Conservation (phyloP, 2,797 vertebrate species). For the Hydrolagus colliei region DNA sequence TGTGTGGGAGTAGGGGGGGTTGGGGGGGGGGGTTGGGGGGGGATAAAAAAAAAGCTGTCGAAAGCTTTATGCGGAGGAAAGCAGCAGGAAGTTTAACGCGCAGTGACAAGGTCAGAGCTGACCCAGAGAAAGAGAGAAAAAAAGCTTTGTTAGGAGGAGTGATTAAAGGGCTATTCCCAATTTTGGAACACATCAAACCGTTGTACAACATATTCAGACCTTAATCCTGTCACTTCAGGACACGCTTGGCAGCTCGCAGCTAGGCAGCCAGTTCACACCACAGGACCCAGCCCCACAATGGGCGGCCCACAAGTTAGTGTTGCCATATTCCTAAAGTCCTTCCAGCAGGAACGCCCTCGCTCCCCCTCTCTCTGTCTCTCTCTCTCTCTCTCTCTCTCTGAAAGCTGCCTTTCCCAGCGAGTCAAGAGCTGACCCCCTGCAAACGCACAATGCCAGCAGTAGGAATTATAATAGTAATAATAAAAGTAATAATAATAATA, state of each 20-base stretch:
- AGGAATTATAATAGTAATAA: too few relatives aligned
- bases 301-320: background rate
- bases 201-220: slow-evolving; percentile 81
- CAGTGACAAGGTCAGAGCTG: slow-evolving; percentile 92
- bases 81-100: slow-evolving; percentile 83
- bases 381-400: background rate
- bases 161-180: slow-evolving; percentile 86
- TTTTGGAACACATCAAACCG: slow-evolving; percentile 90
- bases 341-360: too few relatives aligned
- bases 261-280: background rate
- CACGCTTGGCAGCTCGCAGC: background rate
- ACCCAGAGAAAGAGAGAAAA: slow-evolving; percentile 57
- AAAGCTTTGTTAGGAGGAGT: slow-evolving; percentile 85
- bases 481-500: too few relatives aligned
- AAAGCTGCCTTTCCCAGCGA: background rate
- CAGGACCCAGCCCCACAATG: background rate
- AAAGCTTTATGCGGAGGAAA: slow-evolving; percentile 62
- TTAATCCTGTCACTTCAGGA: slow-evolving; percentile 73
- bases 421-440: background rate
- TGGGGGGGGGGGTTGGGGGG: slow-evolving; percentile 47
- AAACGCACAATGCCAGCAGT: too few relatives aligned
- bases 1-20: slow-evolving; percentile 50
- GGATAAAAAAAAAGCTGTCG: slow-evolving; percentile 43
- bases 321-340: background rate
- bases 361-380: too few relatives aligned